A percentile compares a stretch with the other conserved stretches of the same genome.
phyloP scores from a whole-genome alignment of 35 echinoderm and acorn worm species.

The Strongylocentrotus purpuratus region DNA sequence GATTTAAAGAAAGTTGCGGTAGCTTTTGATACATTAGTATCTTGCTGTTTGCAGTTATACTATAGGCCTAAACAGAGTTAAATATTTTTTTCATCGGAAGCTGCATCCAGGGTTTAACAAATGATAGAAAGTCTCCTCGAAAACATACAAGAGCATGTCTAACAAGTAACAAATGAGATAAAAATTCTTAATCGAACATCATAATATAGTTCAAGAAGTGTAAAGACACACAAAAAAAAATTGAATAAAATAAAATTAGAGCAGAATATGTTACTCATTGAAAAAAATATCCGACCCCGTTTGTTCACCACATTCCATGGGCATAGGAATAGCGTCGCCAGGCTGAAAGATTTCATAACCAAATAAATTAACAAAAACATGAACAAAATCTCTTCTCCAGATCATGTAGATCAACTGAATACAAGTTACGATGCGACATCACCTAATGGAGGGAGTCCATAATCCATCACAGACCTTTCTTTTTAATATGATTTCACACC shows the following conservation, averaged over 20 bases:
- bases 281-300: background rate
- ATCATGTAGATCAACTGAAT: background rate
- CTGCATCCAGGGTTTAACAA: too few relatives aligned
- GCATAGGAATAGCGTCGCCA: background rate
- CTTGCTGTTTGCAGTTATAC: too few relatives aligned
- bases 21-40: too few relatives aligned
- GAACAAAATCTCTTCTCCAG: background rate
- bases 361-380: background rate
- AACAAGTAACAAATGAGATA: too few relatives aligned
- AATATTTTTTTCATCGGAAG: too few relatives aligned
- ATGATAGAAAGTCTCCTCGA: too few relatives aligned
- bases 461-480: background rate
- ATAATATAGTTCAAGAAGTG: background rate
- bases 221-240: background rate
- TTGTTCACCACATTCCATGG: background rate
- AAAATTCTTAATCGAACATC: too few relatives aligned
- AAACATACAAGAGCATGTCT: too few relatives aligned
- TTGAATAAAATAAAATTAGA: background rate
- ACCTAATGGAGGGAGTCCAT: background rate
- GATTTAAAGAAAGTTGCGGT: too few relatives aligned
- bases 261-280: background rate
- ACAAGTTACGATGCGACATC: background rate
- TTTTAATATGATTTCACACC: constrained; percentile 12
- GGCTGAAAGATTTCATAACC: background rate
- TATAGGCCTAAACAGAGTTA: too few relatives aligned